A percentile compares a stretch with the other conserved stretches of the same genome.
phyloP scores from a whole-genome alignment of 2,888 invertebrate species.

The Rhagophthalmus giganteus region DNA sequence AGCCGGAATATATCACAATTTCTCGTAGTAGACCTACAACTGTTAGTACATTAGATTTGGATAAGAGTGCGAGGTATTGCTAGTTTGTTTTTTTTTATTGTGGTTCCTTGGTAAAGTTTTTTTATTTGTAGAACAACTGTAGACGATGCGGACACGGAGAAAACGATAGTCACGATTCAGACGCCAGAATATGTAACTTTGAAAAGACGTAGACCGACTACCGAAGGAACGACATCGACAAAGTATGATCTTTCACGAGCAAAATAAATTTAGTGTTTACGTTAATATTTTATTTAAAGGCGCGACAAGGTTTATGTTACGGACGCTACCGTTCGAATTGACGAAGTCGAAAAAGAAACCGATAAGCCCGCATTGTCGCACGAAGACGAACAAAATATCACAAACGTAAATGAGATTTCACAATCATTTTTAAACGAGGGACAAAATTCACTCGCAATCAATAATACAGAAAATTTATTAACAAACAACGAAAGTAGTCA shows the following conservation, averaged over 20 bases:
- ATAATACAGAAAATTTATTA: neutral
- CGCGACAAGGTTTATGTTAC: too few species aligned
- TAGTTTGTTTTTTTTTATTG: too few species aligned
- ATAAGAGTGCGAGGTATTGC: neutral
- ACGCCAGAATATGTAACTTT: conserved; percentile 66
- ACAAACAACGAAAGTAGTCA: too few species aligned
- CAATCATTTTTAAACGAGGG: too few species aligned
- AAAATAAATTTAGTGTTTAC: neutral
- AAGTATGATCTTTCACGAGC: conserved; percentile 28
- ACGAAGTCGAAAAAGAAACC: neutral
- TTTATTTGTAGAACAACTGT: too few species aligned
- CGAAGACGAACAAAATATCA: conserved; percentile 10
- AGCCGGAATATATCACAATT: conserved; percentile 70
- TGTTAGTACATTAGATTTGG: too few species aligned
- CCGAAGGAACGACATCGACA: conserved; percentile 33
- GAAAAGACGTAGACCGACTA: conserved; percentile 45
- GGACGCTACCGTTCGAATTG: too few species aligned
- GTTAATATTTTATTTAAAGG: neutral
- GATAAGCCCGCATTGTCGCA: too few species aligned
- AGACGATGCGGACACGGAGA: conserved; percentile 6
- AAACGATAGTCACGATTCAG: conserved; percentile 11
- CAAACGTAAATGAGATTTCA: neutral
- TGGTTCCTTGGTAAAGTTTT: too few species aligned
- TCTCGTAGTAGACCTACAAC: conserved; percentile 63
- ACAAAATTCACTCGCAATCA: neutral